phyloP scores from a whole-genome alignment of 2,113 vertebrate species.

The Triplophysa rosa region DNA sequence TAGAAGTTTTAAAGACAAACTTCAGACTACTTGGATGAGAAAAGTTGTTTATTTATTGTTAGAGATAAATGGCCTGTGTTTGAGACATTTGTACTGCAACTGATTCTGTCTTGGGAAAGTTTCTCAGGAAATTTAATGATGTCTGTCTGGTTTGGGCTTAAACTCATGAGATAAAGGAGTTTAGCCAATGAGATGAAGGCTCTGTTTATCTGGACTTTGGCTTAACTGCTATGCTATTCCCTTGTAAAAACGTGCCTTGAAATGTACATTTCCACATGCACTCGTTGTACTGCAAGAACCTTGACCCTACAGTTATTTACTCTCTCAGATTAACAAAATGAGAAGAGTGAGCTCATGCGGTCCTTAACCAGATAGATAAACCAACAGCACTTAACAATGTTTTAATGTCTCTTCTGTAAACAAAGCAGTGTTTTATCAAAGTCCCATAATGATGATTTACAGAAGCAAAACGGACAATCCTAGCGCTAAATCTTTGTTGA shows the following conservation, averaged over 20 bases:
- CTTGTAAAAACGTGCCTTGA: conserved; percentile 3
- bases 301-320: conserved; percentile 8
- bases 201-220: conserved; percentile 43
- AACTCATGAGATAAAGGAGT: conserved; percentile 1
- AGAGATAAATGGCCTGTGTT: neutral
- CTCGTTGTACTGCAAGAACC: neutral
- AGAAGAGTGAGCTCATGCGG: neutral
- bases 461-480: neutral
- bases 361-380: neutral
- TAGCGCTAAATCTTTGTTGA: neutral
- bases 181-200: conserved; percentile 3
- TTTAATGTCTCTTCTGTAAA: neutral
- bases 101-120: conserved; percentile 10
- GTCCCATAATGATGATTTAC: neutral
- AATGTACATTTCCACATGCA: neutral
- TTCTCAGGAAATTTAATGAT: conserved; percentile 35
- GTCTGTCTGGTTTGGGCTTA: conserved; percentile 25
- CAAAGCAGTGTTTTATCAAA: neutral
- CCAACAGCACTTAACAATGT: neutral
- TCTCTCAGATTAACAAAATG: neutral
- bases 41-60: neutral
- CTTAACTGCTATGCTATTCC: conserved; percentile 13
- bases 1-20: neutral
- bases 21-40: neutral
- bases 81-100: neutral